Base-by-base conservation (phyloP, 30 jellyfish, hydroid and myxozoan species). In the Cassiopea xamachana region DNA sequence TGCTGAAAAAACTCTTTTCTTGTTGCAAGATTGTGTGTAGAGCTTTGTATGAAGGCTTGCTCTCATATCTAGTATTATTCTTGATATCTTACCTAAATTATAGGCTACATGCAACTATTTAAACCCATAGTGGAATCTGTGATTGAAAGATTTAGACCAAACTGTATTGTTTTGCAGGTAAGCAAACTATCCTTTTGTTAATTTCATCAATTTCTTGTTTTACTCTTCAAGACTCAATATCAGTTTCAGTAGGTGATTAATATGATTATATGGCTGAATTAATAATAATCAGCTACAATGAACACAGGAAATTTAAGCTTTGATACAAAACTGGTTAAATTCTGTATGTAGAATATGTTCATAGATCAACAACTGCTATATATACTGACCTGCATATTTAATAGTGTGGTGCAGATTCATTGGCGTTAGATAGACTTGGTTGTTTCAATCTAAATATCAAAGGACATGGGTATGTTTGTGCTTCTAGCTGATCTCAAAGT, bases 391-490 rank as follows among this genome's bases (percentile, higher is more conserved):
- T 69, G 15, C 7, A 6, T 69, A 6, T 69, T 18, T 43, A 4
- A 69, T 69, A 92, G 92, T 96, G 99, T 86, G 99, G 99, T 45
- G 98, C 99, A 9, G 99, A 96, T 87, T 96, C 99, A 2, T 82
- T 96, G 10, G 98, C 98, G 2, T 93, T 90, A n/a, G 99, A 96
- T 64, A 55, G 98, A 19, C 97, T 96, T 46, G 99, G 99, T 48
- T 93, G 99, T 74, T 96, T 96, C 70, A 90, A 93, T 69, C 77
- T 96, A 87, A 92, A 87, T 73, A 93, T 96, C 69, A 96, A 87
- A 60, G 99, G 99, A 46, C 98, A 92, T 60, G 98, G 98, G 94
- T 83, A 84, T 1, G 93, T 71, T 49, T 2, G 46, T 64, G 15
- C 15, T 14, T 4, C 74, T 64, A 3, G 64, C 10, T 55, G 7